These are phyloP conservation scores for Netta rufina DNA, from an alignment of 2,797 vertebrate genomes.

Conservation along the genomic window DNA sequence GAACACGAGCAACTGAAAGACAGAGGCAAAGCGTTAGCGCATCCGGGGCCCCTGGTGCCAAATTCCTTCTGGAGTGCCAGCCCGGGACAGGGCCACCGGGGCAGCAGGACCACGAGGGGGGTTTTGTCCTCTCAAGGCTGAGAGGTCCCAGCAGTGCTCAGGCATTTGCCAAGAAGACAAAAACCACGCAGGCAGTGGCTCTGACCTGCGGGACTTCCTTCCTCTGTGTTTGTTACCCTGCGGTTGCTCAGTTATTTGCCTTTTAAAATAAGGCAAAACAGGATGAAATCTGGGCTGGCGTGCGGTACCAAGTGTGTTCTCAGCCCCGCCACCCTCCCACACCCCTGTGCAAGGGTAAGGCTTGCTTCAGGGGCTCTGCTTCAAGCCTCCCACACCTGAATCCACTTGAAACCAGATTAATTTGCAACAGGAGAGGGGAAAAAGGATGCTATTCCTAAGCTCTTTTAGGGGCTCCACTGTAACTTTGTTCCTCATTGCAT, in stretches of 20 bases:
- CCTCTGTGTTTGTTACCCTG: not conserved
- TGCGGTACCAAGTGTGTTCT: not conserved
- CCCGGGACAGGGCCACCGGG: accelerated
- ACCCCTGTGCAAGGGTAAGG: accelerated
- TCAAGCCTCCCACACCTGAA: not conserved
- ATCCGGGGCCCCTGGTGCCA: too few relatives aligned
- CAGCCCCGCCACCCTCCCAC: not conserved
- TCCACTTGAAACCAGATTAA: not conserved
- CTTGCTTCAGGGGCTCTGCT: not conserved
- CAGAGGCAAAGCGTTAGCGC: not conserved
- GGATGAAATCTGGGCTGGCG: not conserved
- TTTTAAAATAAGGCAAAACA: not conserved
- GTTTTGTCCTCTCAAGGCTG: slow-evolving; percentile 40
- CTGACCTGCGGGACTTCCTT: slow-evolving; percentile 1
- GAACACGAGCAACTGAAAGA: slow-evolving; percentile 86
- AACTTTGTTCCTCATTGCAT: slow-evolving; percentile 30
- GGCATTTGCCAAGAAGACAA: not conserved
- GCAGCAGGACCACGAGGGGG: not conserved
- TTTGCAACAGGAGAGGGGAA: not conserved
- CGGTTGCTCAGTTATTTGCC: slow-evolving; percentile 9
- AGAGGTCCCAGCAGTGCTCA: not conserved
- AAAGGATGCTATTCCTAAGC: not conserved
- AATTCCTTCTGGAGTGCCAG: not conserved
- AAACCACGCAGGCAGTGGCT: not conserved
- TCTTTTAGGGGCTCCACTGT: not conserved